These are phyloP conservation scores for Tolmerus cingulatus DNA, from an alignment of 2,888 invertebrate species.

Conservation along the genomic window DNA sequence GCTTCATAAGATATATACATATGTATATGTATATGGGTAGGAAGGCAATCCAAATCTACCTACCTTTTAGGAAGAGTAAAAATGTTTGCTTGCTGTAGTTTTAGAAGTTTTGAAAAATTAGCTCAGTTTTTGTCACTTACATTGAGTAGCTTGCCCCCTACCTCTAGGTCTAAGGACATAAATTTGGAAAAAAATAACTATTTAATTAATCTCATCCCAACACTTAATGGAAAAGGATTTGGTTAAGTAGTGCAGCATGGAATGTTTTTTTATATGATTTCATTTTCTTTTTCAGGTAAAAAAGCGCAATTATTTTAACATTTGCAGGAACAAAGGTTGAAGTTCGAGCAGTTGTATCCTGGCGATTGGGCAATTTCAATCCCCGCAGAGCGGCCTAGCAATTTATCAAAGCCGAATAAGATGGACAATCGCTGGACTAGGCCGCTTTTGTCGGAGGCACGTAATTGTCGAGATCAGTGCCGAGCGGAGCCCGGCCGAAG, in stretches of 20 bases:
- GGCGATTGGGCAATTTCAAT: background rate
- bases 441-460: background rate
- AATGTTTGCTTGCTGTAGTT: too few relatives aligned
- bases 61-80: too few relatives aligned
- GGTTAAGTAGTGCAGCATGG: background rate
- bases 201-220: background rate
- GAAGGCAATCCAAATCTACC: too few relatives aligned
- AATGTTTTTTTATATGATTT: too few relatives aligned
- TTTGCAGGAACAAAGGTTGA: background rate
- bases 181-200: background rate
- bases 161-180: too few relatives aligned
- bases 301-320: background rate
- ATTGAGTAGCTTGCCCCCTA: too few relatives aligned
- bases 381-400: background rate
- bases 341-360: background rate
- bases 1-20: too few relatives aligned
- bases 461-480: constrained; percentile 31
- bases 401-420: background rate
- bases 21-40: too few relatives aligned
- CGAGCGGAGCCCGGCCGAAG: background rate
- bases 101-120: too few relatives aligned
- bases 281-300: background rate
- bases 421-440: background rate
- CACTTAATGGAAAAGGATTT: background rate
- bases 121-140: too few relatives aligned